A percentile compares a stretch with the other conserved stretches of the same genome.
Evolutionary conservation across 2,888 invertebrate genomes (phyloP).

Genomic region (Lasioglossum zephyrum): DNA sequence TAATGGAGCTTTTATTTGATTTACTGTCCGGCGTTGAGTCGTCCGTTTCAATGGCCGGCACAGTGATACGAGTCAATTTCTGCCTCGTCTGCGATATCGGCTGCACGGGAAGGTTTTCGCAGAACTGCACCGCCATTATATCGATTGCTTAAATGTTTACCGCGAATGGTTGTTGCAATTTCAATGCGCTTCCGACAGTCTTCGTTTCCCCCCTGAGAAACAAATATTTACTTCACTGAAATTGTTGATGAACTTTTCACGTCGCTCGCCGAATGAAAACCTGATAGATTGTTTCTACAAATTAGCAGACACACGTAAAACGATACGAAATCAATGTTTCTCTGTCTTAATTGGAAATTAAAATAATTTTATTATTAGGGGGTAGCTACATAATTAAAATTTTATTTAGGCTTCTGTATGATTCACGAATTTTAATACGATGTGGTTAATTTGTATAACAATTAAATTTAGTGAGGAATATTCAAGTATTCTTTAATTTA

Average conservation of each 20-base stretch:
- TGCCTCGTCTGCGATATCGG: conserved; percentile 39
- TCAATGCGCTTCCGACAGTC: conserved; percentile 18
- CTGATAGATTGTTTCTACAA: background rate
- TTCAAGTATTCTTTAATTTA: too few relatives aligned
- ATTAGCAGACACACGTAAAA: background rate
- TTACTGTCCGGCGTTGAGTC: background rate
- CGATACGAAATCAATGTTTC: background rate
- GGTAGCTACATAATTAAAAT: too few relatives aligned
- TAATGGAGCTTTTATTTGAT: conserved; percentile 9
- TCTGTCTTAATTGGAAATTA: background rate
- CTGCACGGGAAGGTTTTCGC: conserved; percentile 32
- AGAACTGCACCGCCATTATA: conserved; percentile 22
- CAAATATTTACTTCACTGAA: background rate
- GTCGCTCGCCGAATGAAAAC: background rate
- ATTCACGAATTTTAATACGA: too few relatives aligned
- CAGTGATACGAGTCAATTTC: conserved; percentile 49
- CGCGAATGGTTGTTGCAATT: conserved; percentile 18
- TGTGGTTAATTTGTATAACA: too few relatives aligned
- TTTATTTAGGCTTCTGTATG: too few relatives aligned
- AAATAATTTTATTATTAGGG: too few relatives aligned
- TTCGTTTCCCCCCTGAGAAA: background rate
- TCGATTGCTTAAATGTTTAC: conserved; percentile 44
- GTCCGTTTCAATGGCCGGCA: conserved; percentile 12
- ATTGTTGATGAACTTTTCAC: background rate
- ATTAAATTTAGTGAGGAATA: too few relatives aligned